Conservation (phyloP, 2,888 invertebrate genomes). For the Sisyra nigra region DNA sequence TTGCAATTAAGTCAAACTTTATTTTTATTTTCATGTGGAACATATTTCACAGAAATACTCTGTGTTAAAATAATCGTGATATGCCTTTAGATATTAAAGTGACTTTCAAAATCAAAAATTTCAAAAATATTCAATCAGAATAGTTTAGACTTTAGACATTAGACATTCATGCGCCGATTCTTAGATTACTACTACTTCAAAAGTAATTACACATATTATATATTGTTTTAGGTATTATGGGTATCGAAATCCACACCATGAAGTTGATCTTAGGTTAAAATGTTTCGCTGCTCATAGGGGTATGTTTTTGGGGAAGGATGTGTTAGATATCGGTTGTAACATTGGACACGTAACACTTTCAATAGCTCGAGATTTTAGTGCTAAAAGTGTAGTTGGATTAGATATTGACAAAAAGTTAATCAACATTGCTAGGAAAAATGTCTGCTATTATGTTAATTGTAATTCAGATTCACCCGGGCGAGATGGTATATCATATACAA, state of each 20-base stretch:
- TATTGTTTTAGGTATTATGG: slow-evolving; percentile 67
- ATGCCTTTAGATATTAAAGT: no score
- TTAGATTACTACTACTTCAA: background rate
- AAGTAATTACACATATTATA: slow-evolving; percentile 9
- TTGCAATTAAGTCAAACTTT: no score
- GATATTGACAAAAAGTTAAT: slow-evolving; percentile 88
- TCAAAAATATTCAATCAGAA: no score
- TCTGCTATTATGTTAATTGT: slow-evolving; percentile 47
- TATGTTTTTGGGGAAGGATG: slow-evolving; percentile 76
- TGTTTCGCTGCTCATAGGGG: slow-evolving; percentile 64
- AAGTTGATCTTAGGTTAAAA: slow-evolving; percentile 68
- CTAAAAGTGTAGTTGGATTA: slow-evolving; percentile 76
- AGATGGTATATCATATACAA: slow-evolving; percentile 10
- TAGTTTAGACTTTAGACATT: no score
- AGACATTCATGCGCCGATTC: no score
- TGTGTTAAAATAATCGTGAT: no score
- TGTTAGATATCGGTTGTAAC: slow-evolving; percentile 96
- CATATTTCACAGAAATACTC: no score
- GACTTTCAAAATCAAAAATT: no score
- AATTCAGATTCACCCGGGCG: slow-evolving; percentile 21
- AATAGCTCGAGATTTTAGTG: slow-evolving; percentile 72
- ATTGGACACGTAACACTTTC: slow-evolving; percentile 88
- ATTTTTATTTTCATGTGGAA: no score
- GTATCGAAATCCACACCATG: slow-evolving; percentile 70
- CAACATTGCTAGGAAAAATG: slow-evolving; percentile 51